These are phyloP conservation scores for Clytia hemisphaerica DNA, from an alignment of 30 jellyfish, hydroid and myxozoan genomes.

Conservation along the genomic window DNA sequence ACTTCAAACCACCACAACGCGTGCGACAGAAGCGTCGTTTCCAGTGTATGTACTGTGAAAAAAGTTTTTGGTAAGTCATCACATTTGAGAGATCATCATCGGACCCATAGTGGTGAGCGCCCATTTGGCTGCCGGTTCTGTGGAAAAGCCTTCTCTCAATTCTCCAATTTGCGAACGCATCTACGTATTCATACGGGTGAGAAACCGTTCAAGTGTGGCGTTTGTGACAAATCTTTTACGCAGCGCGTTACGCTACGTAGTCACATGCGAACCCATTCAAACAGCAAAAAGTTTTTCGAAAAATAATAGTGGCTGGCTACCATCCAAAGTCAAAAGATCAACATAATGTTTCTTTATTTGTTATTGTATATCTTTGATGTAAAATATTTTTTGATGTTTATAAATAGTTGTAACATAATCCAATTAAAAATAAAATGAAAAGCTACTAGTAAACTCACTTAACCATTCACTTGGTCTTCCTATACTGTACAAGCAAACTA, in stretches of 20 bases:
- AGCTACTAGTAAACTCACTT: too few relatives aligned
- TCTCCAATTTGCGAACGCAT: slow-evolving; percentile 91
- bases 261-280: slow-evolving; percentile 89
- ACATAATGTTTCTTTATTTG: too few relatives aligned
- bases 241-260: slow-evolving; percentile 91
- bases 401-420: too few relatives aligned
- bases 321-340: too few relatives aligned
- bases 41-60: slow-evolving; percentile 88
- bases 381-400: too few relatives aligned
- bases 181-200: slow-evolving; percentile 93
- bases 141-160: slow-evolving; percentile 91
- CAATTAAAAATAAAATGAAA: too few relatives aligned
- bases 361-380: too few relatives aligned
- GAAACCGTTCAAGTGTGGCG: slow-evolving; percentile 76
- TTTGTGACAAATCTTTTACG: slow-evolving; percentile 81
- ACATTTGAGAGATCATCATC: slow-evolving; percentile 88
- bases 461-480: too few relatives aligned
- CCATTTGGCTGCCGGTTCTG: slow-evolving; percentile 85
- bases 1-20: too few relatives aligned
- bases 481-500: too few relatives aligned
- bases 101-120: slow-evolving; percentile 97
- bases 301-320: too few relatives aligned
- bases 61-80: slow-evolving; percentile 91
- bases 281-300: too few relatives aligned
- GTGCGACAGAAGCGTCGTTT: slow-evolving; percentile 40